These are phyloP conservation scores for Cydia fagiglandana DNA, from an alignment of 1,140 invertebrate species.

Conservation along the genomic window DNA sequence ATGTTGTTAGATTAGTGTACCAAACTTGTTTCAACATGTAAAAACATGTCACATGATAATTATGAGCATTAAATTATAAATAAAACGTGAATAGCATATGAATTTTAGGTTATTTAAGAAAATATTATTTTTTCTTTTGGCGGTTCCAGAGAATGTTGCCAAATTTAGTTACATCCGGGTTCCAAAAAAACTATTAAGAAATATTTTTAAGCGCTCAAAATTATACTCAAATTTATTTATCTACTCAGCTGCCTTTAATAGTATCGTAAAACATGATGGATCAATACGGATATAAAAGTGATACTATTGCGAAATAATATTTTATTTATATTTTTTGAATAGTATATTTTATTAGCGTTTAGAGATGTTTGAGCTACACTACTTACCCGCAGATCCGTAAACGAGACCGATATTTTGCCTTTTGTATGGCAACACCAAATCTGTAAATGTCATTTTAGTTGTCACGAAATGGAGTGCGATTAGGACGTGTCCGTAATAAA, in stretches of 20 bases:
- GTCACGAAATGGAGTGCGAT: slow-evolving; percentile 65
- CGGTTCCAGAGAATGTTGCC: not conserved
- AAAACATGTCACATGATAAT: too few relatives aligned
- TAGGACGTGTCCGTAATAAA: slow-evolving; percentile 72
- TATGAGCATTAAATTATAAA: too few relatives aligned
- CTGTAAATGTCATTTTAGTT: slow-evolving; percentile 36
- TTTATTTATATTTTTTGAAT: too few relatives aligned
- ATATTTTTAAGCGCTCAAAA: not conserved
- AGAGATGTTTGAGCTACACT: not conserved
- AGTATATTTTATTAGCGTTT: not conserved
- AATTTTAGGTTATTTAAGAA: not conserved
- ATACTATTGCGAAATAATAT: too few relatives aligned
- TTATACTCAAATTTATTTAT: too few relatives aligned
- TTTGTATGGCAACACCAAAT: not conserved
- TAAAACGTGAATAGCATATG: not conserved
- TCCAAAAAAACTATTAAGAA: not conserved
- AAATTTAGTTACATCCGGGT: not conserved
- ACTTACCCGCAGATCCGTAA: not conserved
- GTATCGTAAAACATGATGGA: too few relatives aligned
- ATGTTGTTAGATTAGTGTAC: too few relatives aligned
- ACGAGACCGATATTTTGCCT: not conserved
- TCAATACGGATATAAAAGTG: too few relatives aligned
- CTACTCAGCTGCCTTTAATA: too few relatives aligned
- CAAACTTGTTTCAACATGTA: too few relatives aligned
- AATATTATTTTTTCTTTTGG: not conserved